Evolutionary conservation across 2,888 invertebrate genomes (phyloP).

Genomic region (Metallyticus violacea): DNA sequence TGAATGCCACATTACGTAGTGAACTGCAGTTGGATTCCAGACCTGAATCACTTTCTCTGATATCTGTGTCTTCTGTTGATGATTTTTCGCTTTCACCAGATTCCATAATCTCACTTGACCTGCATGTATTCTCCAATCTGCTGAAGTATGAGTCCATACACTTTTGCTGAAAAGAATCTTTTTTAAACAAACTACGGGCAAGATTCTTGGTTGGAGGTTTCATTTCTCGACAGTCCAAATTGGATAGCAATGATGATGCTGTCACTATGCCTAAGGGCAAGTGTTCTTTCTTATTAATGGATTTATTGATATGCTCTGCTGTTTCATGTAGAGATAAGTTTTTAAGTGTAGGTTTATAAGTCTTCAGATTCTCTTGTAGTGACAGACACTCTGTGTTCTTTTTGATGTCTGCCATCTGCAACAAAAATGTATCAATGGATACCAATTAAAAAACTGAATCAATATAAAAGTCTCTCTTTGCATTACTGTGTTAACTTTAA

Average conservation of each 20-base stretch:
- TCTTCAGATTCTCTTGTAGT: slow-evolving; percentile 41
- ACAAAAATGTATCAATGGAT: slow-evolving; percentile 17
- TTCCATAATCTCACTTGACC: background rate
- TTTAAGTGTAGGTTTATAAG: slow-evolving; percentile 38
- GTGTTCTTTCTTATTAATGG: background rate
- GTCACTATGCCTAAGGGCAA: slow-evolving; percentile 16
- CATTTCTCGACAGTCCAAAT: background rate
- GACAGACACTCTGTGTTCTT: slow-evolving; percentile 38
- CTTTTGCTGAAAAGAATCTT: background rate
- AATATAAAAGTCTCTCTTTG: no score
- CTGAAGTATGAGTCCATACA: background rate
- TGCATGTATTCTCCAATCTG: background rate
- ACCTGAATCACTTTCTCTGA: background rate
- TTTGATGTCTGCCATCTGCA: slow-evolving; percentile 62
- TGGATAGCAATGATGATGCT: slow-evolving; percentile 32
- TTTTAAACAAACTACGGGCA: background rate
- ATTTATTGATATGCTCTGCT: background rate
- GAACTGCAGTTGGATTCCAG: background rate
- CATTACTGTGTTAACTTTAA: no score
- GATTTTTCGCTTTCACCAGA: background rate
- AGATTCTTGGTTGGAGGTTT: background rate
- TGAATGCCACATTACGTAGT: background rate
- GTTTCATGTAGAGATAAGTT: slow-evolving; percentile 13
- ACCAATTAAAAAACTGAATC: no score
- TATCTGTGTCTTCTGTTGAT: background rate